A percentile compares a stretch with the other conserved stretches of the same genome.
phyloP scores from a whole-genome alignment of 1,140 invertebrate genomes.

The Himalopsyche phryganea region DNA sequence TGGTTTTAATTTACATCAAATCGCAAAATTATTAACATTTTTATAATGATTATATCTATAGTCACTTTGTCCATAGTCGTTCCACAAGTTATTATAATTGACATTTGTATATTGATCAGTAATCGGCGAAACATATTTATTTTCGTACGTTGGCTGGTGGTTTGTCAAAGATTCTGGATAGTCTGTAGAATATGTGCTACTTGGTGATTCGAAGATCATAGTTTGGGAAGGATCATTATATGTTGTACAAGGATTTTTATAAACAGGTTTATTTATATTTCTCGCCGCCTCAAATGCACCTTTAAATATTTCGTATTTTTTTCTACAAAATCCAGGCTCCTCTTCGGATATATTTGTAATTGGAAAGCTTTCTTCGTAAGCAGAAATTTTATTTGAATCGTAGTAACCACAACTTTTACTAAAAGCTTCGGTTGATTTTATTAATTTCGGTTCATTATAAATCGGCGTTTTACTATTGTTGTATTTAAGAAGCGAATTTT shows the following conservation, averaged over 20 bases:
- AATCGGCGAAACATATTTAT: no score
- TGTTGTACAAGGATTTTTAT: not conserved
- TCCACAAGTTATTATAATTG: not conserved
- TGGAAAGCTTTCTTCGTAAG: slow-evolving; percentile 41
- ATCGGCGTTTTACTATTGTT: not conserved
- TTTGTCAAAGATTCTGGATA: slow-evolving; percentile 2
- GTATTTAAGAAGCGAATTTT: not conserved
- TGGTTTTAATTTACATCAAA: not conserved
- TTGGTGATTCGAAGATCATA: slow-evolving; percentile 14
- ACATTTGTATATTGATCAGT: no score
- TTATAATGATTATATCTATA: slow-evolving; percentile 11
- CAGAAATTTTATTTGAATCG: slow-evolving; percentile 17
- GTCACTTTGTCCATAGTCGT: not conserved
- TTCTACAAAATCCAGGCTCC: slow-evolving; percentile 36
- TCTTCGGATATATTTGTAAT: slow-evolving; percentile 36
- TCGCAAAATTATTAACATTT: slow-evolving; percentile 3
- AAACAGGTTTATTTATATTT: slow-evolving; percentile 21
- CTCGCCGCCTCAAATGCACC: slow-evolving; percentile 57
- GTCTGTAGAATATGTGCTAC: slow-evolving; percentile 15
- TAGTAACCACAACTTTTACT: not conserved
- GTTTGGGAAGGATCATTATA: slow-evolving; percentile 2
- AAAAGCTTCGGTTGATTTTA: not conserved
- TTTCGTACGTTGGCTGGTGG: not conserved
- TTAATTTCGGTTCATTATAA: not conserved
- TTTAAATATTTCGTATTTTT: slow-evolving; percentile 57